Percentiles rank a stretch among this genome's conserved stretches.
Evolutionary conservation across 1,140 invertebrate genomes (phyloP).

Genomic region (Eubasilissa regina): DNA sequence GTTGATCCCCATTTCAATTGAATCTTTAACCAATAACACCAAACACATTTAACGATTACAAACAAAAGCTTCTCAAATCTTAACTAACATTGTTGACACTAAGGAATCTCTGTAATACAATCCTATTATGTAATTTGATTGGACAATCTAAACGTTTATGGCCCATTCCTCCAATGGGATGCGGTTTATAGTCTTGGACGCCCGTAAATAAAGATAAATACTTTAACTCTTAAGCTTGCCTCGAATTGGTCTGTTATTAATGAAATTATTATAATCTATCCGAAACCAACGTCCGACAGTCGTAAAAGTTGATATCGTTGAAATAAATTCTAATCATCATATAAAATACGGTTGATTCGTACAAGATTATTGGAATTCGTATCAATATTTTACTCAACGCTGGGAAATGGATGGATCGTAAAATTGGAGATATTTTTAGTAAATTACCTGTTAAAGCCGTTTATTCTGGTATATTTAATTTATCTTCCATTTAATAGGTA

Average conservation of each 20-base stretch:
- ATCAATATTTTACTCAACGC: slow-evolving; percentile 5
- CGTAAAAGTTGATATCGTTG: slow-evolving; percentile 6
- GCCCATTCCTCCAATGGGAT: not conserved
- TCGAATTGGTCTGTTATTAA: not conserved
- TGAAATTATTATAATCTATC: not conserved
- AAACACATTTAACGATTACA: too few relatives aligned
- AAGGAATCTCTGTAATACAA: not conserved
- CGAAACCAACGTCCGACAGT: not conserved
- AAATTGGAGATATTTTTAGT: not conserved
- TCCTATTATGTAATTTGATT: not conserved
- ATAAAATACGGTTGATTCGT: not conserved
- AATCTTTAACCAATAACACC: too few relatives aligned
- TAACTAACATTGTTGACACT: too few relatives aligned
- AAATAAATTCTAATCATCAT: not conserved
- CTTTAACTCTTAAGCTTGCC: not conserved
- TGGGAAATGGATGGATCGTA: not conserved
- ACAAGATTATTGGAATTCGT: not conserved
- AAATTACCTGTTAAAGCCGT: not conserved
- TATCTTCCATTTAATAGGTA: not conserved
- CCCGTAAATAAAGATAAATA: not conserved
- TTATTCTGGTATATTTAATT: not conserved
- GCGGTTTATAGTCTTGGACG: not conserved
- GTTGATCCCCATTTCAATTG: too few relatives aligned
- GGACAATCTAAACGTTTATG: not conserved
- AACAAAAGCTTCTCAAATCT: too few relatives aligned